Conservation (phyloP, 2,888 invertebrate species). For the Coenonympha arcania region DNA sequence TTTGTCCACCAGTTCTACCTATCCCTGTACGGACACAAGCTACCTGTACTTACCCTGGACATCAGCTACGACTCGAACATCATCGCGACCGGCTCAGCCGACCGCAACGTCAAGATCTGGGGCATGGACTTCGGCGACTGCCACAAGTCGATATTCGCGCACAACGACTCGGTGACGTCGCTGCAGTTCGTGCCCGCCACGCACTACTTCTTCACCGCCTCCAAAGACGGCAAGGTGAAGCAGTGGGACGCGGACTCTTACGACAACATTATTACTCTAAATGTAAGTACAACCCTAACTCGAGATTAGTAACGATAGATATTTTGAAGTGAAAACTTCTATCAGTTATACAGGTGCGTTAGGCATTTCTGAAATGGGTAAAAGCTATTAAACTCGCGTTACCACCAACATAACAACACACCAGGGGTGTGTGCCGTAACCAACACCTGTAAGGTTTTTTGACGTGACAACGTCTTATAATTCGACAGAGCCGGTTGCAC, state of each 20-base stretch:
- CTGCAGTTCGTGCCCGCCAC: slow-evolving; percentile 92
- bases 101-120: slow-evolving; percentile 97
- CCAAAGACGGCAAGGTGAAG: slow-evolving; percentile 94
- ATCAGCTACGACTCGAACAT: slow-evolving; percentile 90
- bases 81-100: slow-evolving; percentile 95
- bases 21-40: slow-evolving; percentile 95
- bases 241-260: slow-evolving; percentile 98
- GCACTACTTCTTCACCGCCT: slow-evolving; percentile 93
- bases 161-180: slow-evolving; percentile 94
- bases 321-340: too few species aligned
- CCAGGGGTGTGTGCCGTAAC: too few species aligned
- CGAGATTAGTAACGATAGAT: neutral
- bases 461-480: too few species aligned
- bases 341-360: too few species aligned
- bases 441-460: too few species aligned
- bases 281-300: slow-evolving; percentile 69
- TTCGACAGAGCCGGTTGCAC: too few species aligned
- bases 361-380: too few species aligned
- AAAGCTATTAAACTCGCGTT: too few species aligned
- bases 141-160: slow-evolving; percentile 94
- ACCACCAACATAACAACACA: too few species aligned
- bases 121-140: slow-evolving; percentile 99
- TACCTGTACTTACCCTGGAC: slow-evolving; percentile 94
- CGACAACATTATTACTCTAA: slow-evolving; percentile 89
- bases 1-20: slow-evolving; percentile 83